phyloP scores from a whole-genome alignment of 2,797 vertebrate species.

The Chromis chromis region DNA sequence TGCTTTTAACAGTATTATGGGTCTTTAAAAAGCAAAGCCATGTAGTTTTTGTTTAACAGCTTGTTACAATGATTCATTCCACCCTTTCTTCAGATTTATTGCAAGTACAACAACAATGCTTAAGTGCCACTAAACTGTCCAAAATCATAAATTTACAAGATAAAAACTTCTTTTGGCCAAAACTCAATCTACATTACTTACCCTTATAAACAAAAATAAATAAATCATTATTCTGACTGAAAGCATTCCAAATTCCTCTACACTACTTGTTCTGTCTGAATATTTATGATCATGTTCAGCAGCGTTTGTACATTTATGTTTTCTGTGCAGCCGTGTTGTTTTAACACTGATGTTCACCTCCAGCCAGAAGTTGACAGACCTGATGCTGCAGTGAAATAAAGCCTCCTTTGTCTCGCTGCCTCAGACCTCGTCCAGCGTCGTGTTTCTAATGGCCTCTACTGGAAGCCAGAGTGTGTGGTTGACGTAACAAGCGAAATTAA shows the following conservation, averaged over 20 bases:
- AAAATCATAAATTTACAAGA: background rate
- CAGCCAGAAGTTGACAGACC: background rate
- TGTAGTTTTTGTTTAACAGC: too few species aligned
- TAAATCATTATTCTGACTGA: background rate
- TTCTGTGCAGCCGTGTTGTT: constrained; percentile 9
- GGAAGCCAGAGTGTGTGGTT: constrained; percentile 51
- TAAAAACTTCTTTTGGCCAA: background rate
- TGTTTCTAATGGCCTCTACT: constrained; percentile 64
- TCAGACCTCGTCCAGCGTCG: constrained; percentile 50
- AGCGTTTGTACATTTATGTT: background rate
- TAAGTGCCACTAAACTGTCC: background rate
- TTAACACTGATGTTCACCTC: constrained; percentile 4
- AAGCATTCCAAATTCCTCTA: background rate
- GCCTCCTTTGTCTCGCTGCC: constrained; percentile 67
- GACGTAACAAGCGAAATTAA: constrained; percentile 66
- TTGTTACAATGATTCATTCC: too few species aligned
- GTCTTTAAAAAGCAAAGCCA: too few species aligned
- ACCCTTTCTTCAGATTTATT: too few species aligned
- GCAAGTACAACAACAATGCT: background rate
- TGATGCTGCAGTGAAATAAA: constrained; percentile 42
- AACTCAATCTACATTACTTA: background rate
- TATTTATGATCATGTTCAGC: background rate
- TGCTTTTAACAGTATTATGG: too few species aligned
- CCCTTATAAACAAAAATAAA: background rate
- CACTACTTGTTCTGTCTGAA: background rate